These are phyloP conservation scores for Candoia aspera DNA, from an alignment of 2,113 vertebrate species.

Conservation along the genomic window DNA sequence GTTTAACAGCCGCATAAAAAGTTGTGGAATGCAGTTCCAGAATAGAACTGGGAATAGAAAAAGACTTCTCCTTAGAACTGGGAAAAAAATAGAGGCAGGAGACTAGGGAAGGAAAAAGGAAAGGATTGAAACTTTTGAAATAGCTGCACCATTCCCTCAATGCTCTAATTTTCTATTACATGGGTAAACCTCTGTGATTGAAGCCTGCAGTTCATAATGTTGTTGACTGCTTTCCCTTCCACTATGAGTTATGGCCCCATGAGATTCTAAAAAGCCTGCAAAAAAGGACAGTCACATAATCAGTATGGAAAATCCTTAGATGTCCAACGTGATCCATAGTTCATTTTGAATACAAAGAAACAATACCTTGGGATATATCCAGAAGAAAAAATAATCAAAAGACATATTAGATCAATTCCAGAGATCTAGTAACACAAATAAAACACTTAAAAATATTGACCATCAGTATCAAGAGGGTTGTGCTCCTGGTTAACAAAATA, in stretches of 20 bases:
- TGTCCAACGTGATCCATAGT: not conserved
- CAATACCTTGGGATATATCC: not conserved
- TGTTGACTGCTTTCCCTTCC: not conserved
- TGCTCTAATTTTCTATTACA: not conserved
- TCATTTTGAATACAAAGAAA: not conserved
- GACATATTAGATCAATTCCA: not conserved
- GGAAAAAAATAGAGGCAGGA: not conserved
- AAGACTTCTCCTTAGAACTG: not conserved
- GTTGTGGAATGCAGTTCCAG: not conserved
- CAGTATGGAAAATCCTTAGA: not conserved
- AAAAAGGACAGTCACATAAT: not conserved
- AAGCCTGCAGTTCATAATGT: not conserved
- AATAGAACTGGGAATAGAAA: not conserved
- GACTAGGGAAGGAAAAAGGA: not conserved
- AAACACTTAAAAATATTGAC: not conserved
- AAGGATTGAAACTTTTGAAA: not conserved
- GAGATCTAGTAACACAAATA: not conserved
- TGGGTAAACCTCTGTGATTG: not conserved
- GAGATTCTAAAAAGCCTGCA: not conserved
- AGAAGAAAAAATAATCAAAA: not conserved
- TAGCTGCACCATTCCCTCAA: not conserved
- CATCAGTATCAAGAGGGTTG: not conserved
- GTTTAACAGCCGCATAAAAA: not conserved
- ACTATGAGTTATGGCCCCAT: not conserved
- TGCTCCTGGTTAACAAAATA: not conserved